Conservation (phyloP, 2,888 invertebrate genomes). For the Cheilosia variabilis region DNA sequence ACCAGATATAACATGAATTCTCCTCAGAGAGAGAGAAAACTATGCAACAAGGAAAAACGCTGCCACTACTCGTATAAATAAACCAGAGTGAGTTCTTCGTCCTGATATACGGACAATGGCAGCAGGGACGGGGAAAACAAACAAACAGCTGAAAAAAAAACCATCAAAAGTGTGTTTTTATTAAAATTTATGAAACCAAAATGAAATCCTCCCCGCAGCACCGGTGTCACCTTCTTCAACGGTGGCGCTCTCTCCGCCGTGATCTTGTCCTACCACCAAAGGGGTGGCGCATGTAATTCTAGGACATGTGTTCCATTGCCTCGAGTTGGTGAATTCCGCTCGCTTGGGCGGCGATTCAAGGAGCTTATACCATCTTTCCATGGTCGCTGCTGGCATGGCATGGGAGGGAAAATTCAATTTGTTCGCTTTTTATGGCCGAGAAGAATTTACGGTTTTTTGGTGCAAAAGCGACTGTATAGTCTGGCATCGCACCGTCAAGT, state of each 20-base stretch:
- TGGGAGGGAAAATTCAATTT: constrained; percentile 68
- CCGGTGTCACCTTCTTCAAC: constrained; percentile 32
- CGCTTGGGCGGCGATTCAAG: constrained; percentile 10
- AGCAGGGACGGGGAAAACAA: constrained; percentile 23
- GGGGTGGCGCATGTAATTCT: constrained; percentile 52
- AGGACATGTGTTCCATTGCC: constrained; percentile 68
- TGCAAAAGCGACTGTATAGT: constrained; percentile 44
- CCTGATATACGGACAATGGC: constrained; percentile 3
- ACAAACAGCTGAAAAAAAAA: constrained; percentile 32
- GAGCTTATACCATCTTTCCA: constrained; percentile 19
- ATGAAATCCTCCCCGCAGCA: constrained; percentile 39
- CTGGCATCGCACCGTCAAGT: constrained; percentile 35
- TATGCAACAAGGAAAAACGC: constrained; percentile 62
- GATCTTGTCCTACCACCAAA: constrained; percentile 12
- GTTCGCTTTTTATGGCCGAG: constrained; percentile 71
- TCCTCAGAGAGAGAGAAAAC: constrained; percentile 14
- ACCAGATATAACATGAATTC: constrained; percentile 50
- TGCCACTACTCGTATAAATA: constrained; percentile 51
- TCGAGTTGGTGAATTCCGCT: constrained; percentile 35
- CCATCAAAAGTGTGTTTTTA: constrained; percentile 73
- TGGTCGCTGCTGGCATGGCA: constrained; percentile 10
- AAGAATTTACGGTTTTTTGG: constrained; percentile 64
- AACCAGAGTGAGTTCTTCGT: constrained; percentile 61
- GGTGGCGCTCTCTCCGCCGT: constrained; percentile 12
- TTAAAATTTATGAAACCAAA: constrained; percentile 75